Evolutionary conservation across 2,113 vertebrate species (phyloP), one percentile per base, ranked within the genome.

Genomic region (Collichthys lucidus): DNA sequence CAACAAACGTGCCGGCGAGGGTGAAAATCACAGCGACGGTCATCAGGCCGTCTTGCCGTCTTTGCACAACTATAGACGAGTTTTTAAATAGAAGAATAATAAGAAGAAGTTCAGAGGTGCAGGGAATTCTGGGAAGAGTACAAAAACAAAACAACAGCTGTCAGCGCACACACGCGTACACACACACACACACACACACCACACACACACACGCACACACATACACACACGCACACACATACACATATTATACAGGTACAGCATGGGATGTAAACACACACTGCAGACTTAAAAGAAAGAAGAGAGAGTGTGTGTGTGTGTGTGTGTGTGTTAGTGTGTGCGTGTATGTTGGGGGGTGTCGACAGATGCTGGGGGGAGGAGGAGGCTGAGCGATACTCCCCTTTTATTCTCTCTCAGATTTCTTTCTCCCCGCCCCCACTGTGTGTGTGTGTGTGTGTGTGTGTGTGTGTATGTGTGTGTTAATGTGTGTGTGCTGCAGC

Each of bases 341-440:
- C 11, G 31, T 35, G 31, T 35, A 6, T 35, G 6, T 35, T 35
- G 14, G 15, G 50, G 10, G 57, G 35, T 19, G 73, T 64, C 11
- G 76, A 57, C 73, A 86, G 85, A 88, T 77, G 82, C 82, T 19
- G 26, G 40, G 52, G 35, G 63, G 52, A 60, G 57, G 57, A 59
- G 56, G 56, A 72, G 59, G 74, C 14, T 31, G 42, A 84, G 70
- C 35, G 35, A 85, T 61, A 78, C 66, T 80, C 74, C 26, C n/a
- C 46, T 53, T 69, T 73, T 65, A 79, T 79, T 86, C 77, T 73
- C 70, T 40, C 42, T 55, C 53, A 62, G 67, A 35, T 65, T 77
- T 65, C 73, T 73, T 65, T 80, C 50, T 79, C 80, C 74, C 86
- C 69, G 50, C 80, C 86, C 77, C 71, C 80, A 62, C 57, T 31